Conservation (phyloP, 2,797 vertebrate species). For the Limnodromus scolopaceus region DNA sequence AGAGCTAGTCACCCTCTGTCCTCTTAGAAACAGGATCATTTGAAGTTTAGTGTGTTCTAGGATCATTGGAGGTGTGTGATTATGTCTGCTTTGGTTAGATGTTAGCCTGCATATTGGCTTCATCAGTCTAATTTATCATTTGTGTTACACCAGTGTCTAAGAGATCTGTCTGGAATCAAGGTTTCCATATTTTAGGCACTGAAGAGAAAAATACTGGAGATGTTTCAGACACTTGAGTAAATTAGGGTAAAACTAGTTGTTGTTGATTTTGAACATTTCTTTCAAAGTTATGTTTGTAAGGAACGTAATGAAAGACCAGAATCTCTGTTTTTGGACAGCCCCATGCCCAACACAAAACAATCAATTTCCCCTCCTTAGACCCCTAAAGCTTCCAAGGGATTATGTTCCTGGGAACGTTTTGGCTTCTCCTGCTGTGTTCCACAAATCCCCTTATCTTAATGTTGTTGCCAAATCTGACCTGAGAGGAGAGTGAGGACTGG, state of each 20-base stretch:
- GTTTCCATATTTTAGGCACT: not conserved
- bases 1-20: not conserved
- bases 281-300: not conserved
- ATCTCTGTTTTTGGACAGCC: not conserved
- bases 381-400: not conserved
- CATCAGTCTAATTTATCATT: not conserved
- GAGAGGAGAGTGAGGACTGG: not conserved
- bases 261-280: not conserved
- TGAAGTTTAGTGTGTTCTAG: not conserved
- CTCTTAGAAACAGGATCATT: not conserved
- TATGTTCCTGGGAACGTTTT: fast-evolving
- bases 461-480: not conserved
- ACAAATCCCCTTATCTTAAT: not conserved
- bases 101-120: not conserved
- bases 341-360: not conserved
- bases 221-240: not conserved
- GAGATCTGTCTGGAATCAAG: not conserved
- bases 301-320: not conserved
- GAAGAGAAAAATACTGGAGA: not conserved
- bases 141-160: not conserved
- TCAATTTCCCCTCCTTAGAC: not conserved
- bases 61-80: not conserved
- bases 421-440: not conserved
- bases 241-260: not conserved
- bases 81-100: not conserved